phyloP scores from a whole-genome alignment of 2,888 invertebrate genomes.

The Didymodactylos carnosus region DNA sequence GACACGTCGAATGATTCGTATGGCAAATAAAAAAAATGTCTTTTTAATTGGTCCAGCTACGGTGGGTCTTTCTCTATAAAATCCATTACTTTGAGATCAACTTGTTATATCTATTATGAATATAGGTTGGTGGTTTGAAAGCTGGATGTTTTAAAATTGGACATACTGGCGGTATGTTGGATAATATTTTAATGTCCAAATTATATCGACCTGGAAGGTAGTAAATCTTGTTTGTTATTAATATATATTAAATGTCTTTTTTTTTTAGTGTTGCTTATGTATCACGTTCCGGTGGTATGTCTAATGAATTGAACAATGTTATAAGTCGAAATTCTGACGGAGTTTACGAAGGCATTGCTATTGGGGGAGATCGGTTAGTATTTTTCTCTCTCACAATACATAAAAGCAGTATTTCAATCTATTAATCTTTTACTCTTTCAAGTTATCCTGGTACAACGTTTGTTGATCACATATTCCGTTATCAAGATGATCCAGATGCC shows the following conservation, averaged over 20 bases:
- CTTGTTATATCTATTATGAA: not conserved
- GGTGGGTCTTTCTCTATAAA: slow-evolving; percentile 18
- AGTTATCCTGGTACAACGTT: slow-evolving; percentile 85
- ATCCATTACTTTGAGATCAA: not conserved
- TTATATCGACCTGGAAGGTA: slow-evolving; percentile 65
- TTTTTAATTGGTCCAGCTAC: slow-evolving; percentile 71
- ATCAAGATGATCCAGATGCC: slow-evolving; percentile 45
- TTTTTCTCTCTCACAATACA: not conserved
- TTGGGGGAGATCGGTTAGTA: slow-evolving; percentile 60
- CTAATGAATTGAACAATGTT: slow-evolving; percentile 94
- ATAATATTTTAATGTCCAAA: slow-evolving; percentile 89
- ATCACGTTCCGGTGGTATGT: slow-evolving; percentile 95
- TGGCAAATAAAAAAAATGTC: slow-evolving; percentile 60
- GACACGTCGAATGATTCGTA: slow-evolving; percentile 65
- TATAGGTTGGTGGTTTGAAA: slow-evolving; percentile 60
- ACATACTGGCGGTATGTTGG: slow-evolving; percentile 98
- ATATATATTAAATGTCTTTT: slow-evolving; percentile 2
- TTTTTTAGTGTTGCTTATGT: slow-evolving; percentile 74
- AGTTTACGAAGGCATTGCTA: slow-evolving; percentile 89
- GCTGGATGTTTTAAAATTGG: slow-evolving; percentile 98
- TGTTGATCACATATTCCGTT: slow-evolving; percentile 82
- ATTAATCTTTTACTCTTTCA: slow-evolving; percentile 35
- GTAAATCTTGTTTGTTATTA: not conserved
- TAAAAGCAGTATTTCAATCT: not conserved
- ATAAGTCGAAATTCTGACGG: slow-evolving; percentile 87